These are phyloP conservation scores for Mormyrus iriodes DNA, from an alignment of 2,113 vertebrate genomes.

Conservation along the genomic window DNA sequence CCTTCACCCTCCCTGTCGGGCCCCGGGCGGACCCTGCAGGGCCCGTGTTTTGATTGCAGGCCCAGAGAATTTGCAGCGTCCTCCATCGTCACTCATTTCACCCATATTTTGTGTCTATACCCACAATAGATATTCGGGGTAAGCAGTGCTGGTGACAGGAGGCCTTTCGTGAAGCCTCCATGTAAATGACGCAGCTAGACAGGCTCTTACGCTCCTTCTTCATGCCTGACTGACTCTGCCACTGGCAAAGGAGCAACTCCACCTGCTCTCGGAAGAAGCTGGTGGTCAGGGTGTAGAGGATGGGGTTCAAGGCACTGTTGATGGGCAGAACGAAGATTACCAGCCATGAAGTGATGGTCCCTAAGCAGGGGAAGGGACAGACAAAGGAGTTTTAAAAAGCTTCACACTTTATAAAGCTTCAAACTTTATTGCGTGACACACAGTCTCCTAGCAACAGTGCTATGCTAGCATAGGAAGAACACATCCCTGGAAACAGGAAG, in stretches of 20 bases:
- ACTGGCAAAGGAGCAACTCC: conserved; percentile 62
- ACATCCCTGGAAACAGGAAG: neutral
- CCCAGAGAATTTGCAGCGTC: neutral
- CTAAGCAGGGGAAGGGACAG: conserved; percentile 40
- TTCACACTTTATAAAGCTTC: neutral
- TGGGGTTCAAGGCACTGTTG: conserved; percentile 72
- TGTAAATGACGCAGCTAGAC: conserved; percentile 52
- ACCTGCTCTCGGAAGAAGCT: conserved; percentile 74
- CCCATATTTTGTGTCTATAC: conserved; percentile 17
- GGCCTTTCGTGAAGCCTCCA: conserved; percentile 37
- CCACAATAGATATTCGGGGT: conserved; percentile 37
- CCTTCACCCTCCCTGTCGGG: neutral
- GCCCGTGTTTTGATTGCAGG: neutral
- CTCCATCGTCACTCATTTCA: neutral
- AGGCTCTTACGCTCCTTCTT: conserved; percentile 59
- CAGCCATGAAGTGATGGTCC: conserved; percentile 65
- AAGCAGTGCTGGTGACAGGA: conserved; percentile 38
- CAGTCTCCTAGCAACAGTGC: neutral
- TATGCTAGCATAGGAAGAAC: neutral
- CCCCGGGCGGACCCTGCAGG: neutral
- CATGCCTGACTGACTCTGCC: conserved; percentile 50
- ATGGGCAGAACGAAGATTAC: conserved; percentile 72
- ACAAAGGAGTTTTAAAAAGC: neutral
- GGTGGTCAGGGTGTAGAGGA: conserved; percentile 71
- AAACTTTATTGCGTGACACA: neutral